These are phyloP conservation scores for Alouatta palliata DNA, from an alignment of 2,113 vertebrate genomes.

Conservation along the genomic window DNA sequence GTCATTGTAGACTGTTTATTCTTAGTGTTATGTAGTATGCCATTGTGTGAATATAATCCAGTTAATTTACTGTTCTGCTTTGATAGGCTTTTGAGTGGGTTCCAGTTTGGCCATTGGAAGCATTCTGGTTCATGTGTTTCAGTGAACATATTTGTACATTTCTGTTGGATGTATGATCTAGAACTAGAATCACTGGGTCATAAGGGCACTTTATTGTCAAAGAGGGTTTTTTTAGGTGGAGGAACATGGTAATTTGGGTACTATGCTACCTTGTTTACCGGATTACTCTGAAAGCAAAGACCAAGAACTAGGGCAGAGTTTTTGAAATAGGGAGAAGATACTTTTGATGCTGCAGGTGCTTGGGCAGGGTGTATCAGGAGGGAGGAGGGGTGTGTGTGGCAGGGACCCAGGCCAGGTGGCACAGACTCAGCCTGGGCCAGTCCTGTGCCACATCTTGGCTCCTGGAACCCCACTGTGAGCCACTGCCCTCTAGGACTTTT, in stretches of 20 bases:
- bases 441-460: background rate
- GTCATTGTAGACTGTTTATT: background rate
- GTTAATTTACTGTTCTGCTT: background rate
- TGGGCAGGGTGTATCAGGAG: background rate
- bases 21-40: rapidly evolving
- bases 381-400: too few species aligned
- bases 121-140: background rate
- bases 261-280: background rate
- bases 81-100: background rate
- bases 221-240: background rate
- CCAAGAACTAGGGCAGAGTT: slow-evolving; percentile 8
- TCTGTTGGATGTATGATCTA: background rate
- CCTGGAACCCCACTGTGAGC: background rate
- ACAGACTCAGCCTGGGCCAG: background rate
- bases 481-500: too few species aligned
- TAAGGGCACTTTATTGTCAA: slow-evolving; percentile 25
- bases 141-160: background rate
- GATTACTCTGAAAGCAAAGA: slow-evolving; percentile 38
- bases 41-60: background rate
- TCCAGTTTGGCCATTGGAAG: too few species aligned
- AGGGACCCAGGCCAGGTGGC: background rate
- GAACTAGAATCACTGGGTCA: background rate
- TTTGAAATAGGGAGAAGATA: background rate
- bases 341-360: background rate
- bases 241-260: background rate